Percentiles rank a stretch among this genome's conserved stretches.
phyloP scores from a whole-genome alignment of 2,797 vertebrate genomes.

The Sus cebifrons region DNA sequence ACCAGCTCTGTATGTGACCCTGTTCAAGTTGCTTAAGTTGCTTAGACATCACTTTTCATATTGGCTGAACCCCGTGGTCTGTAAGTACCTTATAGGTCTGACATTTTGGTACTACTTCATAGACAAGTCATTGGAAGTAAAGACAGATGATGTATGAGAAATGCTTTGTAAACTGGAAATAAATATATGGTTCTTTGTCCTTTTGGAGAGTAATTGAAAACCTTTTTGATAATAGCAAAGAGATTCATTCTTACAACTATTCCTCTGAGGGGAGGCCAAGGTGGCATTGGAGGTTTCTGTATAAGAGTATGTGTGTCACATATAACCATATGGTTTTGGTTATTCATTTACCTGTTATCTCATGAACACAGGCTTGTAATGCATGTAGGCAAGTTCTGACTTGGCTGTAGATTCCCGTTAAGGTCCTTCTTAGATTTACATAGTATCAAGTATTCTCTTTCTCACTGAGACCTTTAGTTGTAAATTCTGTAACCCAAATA shows the following conservation, averaged over 20 bases:
- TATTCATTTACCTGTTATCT: not conserved
- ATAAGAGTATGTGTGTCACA: not conserved
- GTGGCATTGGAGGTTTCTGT: not conserved
- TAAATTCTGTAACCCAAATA: slow-evolving; percentile 1
- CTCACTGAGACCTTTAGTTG: slow-evolving; percentile 8
- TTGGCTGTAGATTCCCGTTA: not conserved
- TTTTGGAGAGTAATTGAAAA: slow-evolving; percentile 12
- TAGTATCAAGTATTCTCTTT: not conserved
- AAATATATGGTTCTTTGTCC: not conserved
- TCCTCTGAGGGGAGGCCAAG: not conserved
- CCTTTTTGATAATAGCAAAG: slow-evolving; percentile 61
- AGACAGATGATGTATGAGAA: not conserved
- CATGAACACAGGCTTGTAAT: not conserved
- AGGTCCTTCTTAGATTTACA: not conserved
- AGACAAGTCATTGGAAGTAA: not conserved
- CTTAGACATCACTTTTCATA: not conserved
- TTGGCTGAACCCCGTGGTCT: not conserved
- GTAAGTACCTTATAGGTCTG: not conserved
- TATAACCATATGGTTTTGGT: not conserved
- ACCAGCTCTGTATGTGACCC: not conserved
- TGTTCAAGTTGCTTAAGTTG: not conserved
- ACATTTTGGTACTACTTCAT: slow-evolving; percentile 33
- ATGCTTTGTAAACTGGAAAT: slow-evolving; percentile 36
- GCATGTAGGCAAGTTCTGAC: not conserved
- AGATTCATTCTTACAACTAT: slow-evolving; percentile 11